Evolutionary conservation across 2,113 vertebrate species (phyloP), one percentile per base, ranked within the genome.

Genomic region (Brachionichthys hirsutus): DNA sequence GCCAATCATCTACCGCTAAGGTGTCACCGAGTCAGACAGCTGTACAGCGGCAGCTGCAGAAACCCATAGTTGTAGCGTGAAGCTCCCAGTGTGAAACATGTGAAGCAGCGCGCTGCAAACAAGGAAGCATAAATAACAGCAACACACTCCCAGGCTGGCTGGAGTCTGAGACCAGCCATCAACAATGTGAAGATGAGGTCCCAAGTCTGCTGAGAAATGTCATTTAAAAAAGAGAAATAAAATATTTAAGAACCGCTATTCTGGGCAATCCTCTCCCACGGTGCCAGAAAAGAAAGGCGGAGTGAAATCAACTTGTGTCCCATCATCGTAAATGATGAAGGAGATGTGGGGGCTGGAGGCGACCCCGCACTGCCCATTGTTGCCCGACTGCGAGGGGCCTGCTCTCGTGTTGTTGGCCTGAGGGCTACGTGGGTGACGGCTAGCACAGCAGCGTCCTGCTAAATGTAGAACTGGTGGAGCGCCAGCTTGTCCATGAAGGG

Each of bases 401-500:
- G 73, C 76, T 67, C 68, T 74, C 9, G 22, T 65, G 77, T 75
- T 54, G 79, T 64, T 73, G 64, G 68, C 44, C 12, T 8, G 68
- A 70, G 70, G 47, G 69, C 67, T 54, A 8, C 34, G 77, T 62
- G 69, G 63, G 71, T 52, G 70, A 58, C 58, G 73, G 66, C 64
- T 2, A 63, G 49, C 36, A 11, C 60, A 60, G 51, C 19, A 30
- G 45, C 24, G 34, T 76, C 70, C 78, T 80, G 89, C 93, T 98
- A 98, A 80, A 99, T 95, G 91, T 99, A 99, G 93, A 98, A 98
- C 57, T 99, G 97, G 89, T 98, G 94, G 34, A 93, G 94, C 1
- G 96, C 96, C 81, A 98, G 89, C 70, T 95, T 91, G 90, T 98
- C 95, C 96, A 97, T 98, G 80, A 98, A 98, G 41, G 97, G 95